phyloP scores from a whole-genome alignment of 2,797 vertebrate genomes.

The Tangara arthus region DNA sequence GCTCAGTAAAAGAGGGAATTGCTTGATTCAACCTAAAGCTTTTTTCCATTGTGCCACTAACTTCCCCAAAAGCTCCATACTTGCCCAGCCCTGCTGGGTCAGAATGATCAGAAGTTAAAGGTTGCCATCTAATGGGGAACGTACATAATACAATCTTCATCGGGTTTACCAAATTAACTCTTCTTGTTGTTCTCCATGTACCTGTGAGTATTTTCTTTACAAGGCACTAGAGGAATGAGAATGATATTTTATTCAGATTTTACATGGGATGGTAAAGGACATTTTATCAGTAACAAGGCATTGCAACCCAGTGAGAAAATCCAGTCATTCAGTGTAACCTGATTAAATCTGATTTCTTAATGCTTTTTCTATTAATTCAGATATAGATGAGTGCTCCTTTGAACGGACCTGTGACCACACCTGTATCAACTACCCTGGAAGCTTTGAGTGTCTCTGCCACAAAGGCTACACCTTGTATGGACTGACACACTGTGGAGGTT shows the following conservation, averaged over 20 bases:
- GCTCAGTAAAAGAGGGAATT: background rate
- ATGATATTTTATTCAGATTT: background rate
- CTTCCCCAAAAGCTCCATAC: background rate
- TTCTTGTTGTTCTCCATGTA: background rate
- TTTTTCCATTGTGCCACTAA: background rate
- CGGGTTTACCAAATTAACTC: accelerated
- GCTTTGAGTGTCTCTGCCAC: constrained; percentile 91
- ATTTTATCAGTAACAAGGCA: background rate
- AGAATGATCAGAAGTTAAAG: constrained; percentile 10
- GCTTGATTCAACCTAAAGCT: background rate
- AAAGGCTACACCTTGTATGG: constrained; percentile 92
- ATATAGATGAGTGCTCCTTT: constrained; percentile 82
- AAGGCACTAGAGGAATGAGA: background rate
- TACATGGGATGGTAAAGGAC: background rate
- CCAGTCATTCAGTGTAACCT: background rate
- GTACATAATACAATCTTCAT: background rate
- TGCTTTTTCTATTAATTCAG: constrained; percentile 50
- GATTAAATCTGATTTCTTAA: background rate
- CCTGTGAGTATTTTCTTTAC: background rate
- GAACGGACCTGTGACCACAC: constrained; percentile 80
- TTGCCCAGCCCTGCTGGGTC: background rate
- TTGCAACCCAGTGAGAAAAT: background rate
- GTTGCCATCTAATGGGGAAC: constrained; percentile 56
- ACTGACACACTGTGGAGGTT: constrained; percentile 94
- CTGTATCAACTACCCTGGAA: constrained; percentile 81